phyloP scores from a whole-genome alignment of 1,140 invertebrate species.

The Xylocopa sonorina region DNA sequence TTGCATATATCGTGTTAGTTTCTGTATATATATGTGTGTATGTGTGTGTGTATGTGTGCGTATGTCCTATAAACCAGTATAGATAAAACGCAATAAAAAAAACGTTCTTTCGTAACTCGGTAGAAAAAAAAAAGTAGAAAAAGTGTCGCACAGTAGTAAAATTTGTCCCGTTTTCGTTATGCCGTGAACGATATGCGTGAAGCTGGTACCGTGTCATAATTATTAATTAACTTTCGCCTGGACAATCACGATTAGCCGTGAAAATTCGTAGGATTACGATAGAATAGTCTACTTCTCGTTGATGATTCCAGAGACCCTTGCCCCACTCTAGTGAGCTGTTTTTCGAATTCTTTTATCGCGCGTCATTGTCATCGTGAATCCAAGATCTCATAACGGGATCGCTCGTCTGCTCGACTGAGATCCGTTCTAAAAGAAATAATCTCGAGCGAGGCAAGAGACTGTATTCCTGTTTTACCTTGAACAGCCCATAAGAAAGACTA shows the following conservation, averaged over 20 bases:
- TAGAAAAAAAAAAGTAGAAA: constrained; percentile 17
- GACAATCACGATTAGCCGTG: constrained; percentile 54
- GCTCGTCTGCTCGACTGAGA: fast-evolving
- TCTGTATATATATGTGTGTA: constrained; percentile 37
- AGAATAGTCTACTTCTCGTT: background rate
- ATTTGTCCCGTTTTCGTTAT: constrained; percentile 50
- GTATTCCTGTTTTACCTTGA: too few relatives aligned
- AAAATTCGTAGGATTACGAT: background rate
- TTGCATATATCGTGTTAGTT: background rate
- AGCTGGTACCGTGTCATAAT: constrained; percentile 32
- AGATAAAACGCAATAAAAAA: constrained; percentile 40
- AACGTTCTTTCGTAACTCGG: constrained; percentile 33
- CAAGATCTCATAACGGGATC: background rate
- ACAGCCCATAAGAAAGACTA: background rate
- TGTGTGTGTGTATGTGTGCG: constrained; percentile 32
- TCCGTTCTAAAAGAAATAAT: background rate
- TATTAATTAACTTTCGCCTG: constrained; percentile 75
- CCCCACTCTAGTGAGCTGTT: background rate
- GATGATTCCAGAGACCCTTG: background rate
- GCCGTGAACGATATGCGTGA: constrained; percentile 49
- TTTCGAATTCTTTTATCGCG: too few relatives aligned
- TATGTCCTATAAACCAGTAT: constrained; percentile 58
- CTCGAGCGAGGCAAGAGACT: background rate
- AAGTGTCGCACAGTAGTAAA: constrained; percentile 38
- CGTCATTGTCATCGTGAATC: too few relatives aligned